Evolutionary conservation across 2,797 vertebrate genomes (phyloP).

Genomic region (Heterohyrax brucei): DNA sequence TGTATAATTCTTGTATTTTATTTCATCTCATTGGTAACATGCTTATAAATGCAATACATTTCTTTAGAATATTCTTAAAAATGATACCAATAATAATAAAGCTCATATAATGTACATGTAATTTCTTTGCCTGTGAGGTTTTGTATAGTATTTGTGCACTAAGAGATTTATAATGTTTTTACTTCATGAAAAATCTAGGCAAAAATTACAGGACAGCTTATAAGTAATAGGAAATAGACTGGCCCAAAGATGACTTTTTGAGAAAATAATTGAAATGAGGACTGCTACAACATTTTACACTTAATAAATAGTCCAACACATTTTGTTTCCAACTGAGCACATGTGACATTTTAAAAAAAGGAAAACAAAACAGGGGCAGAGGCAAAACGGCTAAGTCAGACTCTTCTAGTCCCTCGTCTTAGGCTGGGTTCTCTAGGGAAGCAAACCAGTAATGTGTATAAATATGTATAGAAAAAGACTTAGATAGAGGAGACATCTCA

Average conservation of each 20-base stretch:
- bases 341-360: no score
- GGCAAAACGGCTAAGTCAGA: no score
- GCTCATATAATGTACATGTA: background rate
- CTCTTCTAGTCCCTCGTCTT: no score
- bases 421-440: no score
- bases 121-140: background rate
- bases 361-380: no score
- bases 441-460: no score
- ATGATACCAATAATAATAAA: background rate
- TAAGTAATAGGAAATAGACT: background rate
- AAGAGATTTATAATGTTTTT: background rate
- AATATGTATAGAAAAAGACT: no score
- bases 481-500: no score
- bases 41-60: background rate
- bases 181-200: background rate
- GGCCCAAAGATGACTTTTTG: background rate
- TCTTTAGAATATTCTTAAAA: background rate
- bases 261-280: background rate
- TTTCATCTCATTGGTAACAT: background rate
- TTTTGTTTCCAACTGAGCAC: background rate
- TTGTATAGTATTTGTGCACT: background rate
- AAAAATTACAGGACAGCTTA: background rate
- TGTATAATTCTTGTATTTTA: background rate
- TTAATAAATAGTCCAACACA: background rate
- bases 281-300: background rate